Evolutionary conservation across 1,140 invertebrate genomes (phyloP).

Genomic region (Zaprionus kolodkinae): DNA sequence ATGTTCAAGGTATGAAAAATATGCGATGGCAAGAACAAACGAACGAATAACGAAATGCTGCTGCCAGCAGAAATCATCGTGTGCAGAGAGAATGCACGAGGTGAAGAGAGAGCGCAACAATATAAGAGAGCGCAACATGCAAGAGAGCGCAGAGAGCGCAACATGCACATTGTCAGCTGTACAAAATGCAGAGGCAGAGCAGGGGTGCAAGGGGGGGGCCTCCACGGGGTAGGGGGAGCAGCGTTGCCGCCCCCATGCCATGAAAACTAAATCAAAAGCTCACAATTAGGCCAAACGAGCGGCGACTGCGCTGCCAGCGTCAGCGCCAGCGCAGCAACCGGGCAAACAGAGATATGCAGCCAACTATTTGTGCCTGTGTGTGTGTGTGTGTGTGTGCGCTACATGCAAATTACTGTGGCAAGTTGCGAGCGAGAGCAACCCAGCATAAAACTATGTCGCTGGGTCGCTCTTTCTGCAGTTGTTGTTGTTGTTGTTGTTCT

Average conservation of each 20-base stretch:
- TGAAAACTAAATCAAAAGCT: slow-evolving; percentile 80
- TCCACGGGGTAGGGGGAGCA: neutral
- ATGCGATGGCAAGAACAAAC: slow-evolving; percentile 51
- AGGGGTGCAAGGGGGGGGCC: neutral
- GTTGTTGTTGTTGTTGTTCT: slow-evolving; percentile 20
- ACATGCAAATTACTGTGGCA: slow-evolving; percentile 75
- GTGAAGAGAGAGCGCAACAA: slow-evolving; percentile 2
- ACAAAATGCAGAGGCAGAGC: slow-evolving; percentile 1
- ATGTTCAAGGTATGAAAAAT: slow-evolving; percentile 68
- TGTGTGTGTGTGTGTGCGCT: slow-evolving; percentile 38
- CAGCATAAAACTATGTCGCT: slow-evolving; percentile 75
- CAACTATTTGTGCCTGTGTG: slow-evolving; percentile 25
- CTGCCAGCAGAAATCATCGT: slow-evolving; percentile 46
- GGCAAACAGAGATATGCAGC: slow-evolving; percentile 25
- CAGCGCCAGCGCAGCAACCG: slow-evolving; percentile 4
- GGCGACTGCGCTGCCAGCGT: slow-evolving; percentile 24
- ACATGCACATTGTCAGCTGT: slow-evolving; percentile 38
- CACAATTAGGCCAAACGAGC: slow-evolving; percentile 76
- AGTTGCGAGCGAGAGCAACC: slow-evolving; percentile 57
- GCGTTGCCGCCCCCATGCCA: slow-evolving; percentile 38
- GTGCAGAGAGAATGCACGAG: neutral
- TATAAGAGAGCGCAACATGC: neutral
- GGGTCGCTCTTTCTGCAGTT: slow-evolving; percentile 46
- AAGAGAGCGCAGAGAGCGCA: slow-evolving; percentile 25
- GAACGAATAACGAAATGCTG: slow-evolving; percentile 58